Evolutionary conservation across 2,113 vertebrate species (phyloP), one percentile per base, ranked within the genome.

Genomic region (Calonectris borealis): DNA sequence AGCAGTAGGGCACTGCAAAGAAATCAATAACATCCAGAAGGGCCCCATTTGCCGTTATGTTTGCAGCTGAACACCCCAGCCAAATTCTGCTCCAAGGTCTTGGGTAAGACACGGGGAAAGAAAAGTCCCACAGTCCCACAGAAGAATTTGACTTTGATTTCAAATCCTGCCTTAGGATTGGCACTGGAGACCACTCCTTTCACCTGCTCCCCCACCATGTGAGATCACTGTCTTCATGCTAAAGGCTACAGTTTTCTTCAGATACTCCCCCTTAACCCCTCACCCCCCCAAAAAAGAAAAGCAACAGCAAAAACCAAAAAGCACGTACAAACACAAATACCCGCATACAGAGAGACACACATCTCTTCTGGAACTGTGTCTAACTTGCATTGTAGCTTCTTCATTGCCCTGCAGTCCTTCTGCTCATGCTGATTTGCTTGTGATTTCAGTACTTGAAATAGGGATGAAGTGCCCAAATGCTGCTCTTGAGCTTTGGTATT

Each of bases 251-350:
- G 13, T 26, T 70, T 77, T 48, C 54, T 69, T 54, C 32, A 54
- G 15, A 40, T n/a, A 16, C 18, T 13, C 1, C 18, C 4, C 55
- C 10, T 36, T 26, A 22, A 4, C 11, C 3, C 5, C 5, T 4
- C 11, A 36, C 1, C 2, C 3, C 22, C 10, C 4, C 2, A 19
- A n/a, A 46, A 40, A 49, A 25, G 8, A 60, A 38, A 61, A 44
- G 3, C 16, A 70, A 46, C 14, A 48, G 10, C 4, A n/a, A 25
- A 4, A 38, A 1, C 10, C 4, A 22, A n/a, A 69, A 60, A 13
- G 0, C 18, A 24, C 1, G 0, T 58, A 44, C 11, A 68, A 25
- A 32, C 20, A 54, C 31, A 65, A 19, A 57, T 34, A 24, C 14
- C n/a, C 9, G 48, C 14, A 20, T 20, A 17, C 14, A 25, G 16